Percentiles rank a stretch among this genome's conserved stretches.
phyloP scores from a whole-genome alignment of 1,140 invertebrate species.

The Tyrophagus putrescentiae region DNA sequence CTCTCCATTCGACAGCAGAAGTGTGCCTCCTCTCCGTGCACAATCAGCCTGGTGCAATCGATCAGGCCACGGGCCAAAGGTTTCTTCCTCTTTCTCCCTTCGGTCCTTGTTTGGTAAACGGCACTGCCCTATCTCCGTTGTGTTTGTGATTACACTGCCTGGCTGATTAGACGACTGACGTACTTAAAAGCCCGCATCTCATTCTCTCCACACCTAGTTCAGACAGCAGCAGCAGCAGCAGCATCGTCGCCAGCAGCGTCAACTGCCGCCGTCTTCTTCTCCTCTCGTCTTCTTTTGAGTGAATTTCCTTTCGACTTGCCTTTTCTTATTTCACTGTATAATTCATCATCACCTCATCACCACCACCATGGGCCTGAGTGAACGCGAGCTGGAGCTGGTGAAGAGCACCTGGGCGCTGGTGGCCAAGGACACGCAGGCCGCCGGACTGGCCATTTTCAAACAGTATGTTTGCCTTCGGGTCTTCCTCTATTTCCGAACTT shows the following conservation, averaged over 20 bases:
- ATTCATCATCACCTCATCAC: neutral
- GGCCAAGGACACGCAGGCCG: slow-evolving; percentile 35
- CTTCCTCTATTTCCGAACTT: neutral
- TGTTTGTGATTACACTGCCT: no score
- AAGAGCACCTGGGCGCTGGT: slow-evolving; percentile 39
- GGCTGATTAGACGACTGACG: no score
- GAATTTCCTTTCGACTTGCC: neutral
- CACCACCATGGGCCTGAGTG: slow-evolving; percentile 36
- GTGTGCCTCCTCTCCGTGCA: no score
- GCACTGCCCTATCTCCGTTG: no score
- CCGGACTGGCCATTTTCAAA: slow-evolving; percentile 38
- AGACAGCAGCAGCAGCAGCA: neutral
- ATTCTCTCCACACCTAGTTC: neutral
- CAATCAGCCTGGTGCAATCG: no score
- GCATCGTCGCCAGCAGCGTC: neutral
- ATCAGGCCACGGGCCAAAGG: no score
- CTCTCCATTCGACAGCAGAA: no score
- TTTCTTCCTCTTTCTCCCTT: no score
- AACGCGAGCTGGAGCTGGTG: slow-evolving; percentile 37
- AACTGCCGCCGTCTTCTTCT: neutral
- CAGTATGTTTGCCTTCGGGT: slow-evolving; percentile 33
- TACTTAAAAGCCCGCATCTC: no score
- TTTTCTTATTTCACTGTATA: neutral
- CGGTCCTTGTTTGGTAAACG: no score
- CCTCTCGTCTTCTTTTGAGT: neutral